Evolutionary conservation across 2,888 invertebrate genomes (phyloP), one percentile per base, ranked within the genome.

Genomic region (Gymnosoma rotundatum): DNA sequence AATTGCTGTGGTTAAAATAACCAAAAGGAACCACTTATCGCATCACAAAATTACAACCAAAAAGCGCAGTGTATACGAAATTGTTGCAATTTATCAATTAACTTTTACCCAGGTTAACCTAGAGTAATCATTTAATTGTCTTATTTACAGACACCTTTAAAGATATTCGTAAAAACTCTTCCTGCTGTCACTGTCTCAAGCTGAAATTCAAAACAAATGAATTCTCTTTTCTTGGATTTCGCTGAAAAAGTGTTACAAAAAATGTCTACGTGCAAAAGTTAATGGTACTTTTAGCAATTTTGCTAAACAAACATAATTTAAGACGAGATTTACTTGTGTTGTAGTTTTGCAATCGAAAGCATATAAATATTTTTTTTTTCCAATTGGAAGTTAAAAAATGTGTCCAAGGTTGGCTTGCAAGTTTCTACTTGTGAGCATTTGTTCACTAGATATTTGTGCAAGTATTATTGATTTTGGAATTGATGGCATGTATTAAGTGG

Each of bases 401-500:
- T 42, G 38, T 50, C 56, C 69, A 56, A 69, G 67, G 69, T 58
- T 61, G 20, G 36, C 16, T 45, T 32, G 45, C 52, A 10, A 48
- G n/a, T 7, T 32, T 8, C 18, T 50, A 52, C 21, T 38, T 32
- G 38, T 58, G 18, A 50, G 45, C 66, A 58, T 48, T 45, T 75
- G 36, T 69, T 32, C 20, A 64, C 36, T 36, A 16, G 38, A 58
- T 64, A 66, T 36, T 18, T 25, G 21, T 21, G 8, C 16, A 36
- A 64, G 48, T 61, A 66, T 56, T 74, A 75, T 80, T 67, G 79
- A 64, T 74, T 64, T 69, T 54, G 74, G 67, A 67, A 61, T 74
- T 54, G 36, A 18, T 61, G 80, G 21, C 54, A 80, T 74, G 66
- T 48, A 32, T 25, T 52, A 20, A 66, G 54, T 45, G 67, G 50